phyloP scores from a whole-genome alignment of 2,888 invertebrate genomes.

The Neocrepidodera transversa region DNA sequence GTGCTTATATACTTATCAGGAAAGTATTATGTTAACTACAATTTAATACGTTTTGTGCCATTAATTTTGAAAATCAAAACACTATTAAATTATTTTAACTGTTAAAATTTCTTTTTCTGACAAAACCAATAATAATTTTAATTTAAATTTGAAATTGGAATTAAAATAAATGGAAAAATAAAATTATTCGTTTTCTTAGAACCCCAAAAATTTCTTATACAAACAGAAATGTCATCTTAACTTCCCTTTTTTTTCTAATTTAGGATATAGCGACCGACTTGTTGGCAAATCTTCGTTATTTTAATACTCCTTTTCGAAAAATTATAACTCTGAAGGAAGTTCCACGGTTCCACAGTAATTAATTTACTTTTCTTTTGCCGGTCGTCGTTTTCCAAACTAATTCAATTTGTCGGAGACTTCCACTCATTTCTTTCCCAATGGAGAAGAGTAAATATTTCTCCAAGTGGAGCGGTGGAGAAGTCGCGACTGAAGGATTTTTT shows the following conservation, averaged over 20 bases:
- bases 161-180: background rate
- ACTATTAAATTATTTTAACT: too few relatives aligned
- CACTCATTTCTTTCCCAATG: background rate
- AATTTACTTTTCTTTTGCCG: slow-evolving; percentile 11
- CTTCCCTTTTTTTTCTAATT: background rate
- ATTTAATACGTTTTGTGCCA: too few relatives aligned
- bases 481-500: background rate
- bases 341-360: slow-evolving; percentile 4
- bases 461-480: background rate
- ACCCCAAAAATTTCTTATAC: background rate
- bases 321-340: slow-evolving; percentile 8
- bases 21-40: too few relatives aligned
- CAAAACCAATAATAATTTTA: background rate
- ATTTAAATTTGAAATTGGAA: background rate
- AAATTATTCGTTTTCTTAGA: background rate
- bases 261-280: background rate
- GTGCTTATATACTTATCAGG: too few relatives aligned
- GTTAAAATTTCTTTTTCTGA: too few relatives aligned
- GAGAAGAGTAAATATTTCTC: slow-evolving; percentile 5
- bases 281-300: slow-evolving; percentile 2
- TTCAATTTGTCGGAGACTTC: background rate
- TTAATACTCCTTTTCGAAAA: slow-evolving; percentile 6
- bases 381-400: slow-evolving; percentile 8
- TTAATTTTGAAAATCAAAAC: too few relatives aligned
- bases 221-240: slow-evolving; percentile 12